phyloP scores from a whole-genome alignment of 2,113 vertebrate species.

The Ornithorhynchus anatinus region DNA sequence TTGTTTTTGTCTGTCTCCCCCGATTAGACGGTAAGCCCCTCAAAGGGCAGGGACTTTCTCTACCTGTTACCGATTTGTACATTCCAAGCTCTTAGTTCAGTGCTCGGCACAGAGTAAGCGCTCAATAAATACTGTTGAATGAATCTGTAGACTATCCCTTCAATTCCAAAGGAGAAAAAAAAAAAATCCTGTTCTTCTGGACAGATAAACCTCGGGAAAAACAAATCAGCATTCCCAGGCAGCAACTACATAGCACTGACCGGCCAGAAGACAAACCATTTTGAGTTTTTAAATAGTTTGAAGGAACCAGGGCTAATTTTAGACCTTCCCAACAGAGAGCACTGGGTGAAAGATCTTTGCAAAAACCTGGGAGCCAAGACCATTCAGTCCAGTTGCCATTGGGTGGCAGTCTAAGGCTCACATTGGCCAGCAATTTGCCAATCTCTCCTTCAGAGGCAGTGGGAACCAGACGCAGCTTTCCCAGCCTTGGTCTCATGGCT shows the following conservation, averaged over 20 bases:
- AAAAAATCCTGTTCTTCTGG: not conserved
- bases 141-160: too few relatives aligned
- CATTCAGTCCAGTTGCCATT: constrained; percentile 56
- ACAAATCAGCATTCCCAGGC: not conserved
- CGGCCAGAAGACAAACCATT: not conserved
- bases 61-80: too few relatives aligned
- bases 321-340: not conserved
- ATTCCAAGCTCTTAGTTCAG: too few relatives aligned
- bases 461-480: not conserved
- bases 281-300: not conserved
- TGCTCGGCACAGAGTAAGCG: too few relatives aligned
- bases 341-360: rapidly evolving
- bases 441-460: not conserved
- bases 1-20: too few relatives aligned
- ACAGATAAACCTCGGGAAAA: not conserved
- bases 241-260: not conserved
- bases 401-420: constrained; percentile 75
- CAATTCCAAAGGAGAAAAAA: not conserved
- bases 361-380: rapidly evolving
- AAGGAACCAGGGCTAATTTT: not conserved
- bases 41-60: too few relatives aligned
- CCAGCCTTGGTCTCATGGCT: not conserved
- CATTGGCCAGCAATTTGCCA: constrained; percentile 11
- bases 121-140: too few relatives aligned
- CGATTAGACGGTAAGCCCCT: too few relatives aligned